phyloP scores from a whole-genome alignment of 2,797 vertebrate species.

The Alcedo atthis region DNA sequence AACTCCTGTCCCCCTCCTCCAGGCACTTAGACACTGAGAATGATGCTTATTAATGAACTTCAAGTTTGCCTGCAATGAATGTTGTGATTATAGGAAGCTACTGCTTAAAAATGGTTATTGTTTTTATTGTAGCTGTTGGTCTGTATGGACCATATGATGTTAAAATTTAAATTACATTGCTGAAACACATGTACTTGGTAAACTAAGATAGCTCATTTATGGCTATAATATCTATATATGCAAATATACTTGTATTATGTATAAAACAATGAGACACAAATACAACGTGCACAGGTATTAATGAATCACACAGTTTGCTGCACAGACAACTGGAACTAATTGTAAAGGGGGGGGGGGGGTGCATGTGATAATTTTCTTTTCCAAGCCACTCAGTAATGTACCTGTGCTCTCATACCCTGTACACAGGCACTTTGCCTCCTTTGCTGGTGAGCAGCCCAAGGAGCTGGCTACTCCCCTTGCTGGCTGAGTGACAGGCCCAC shows the following conservation, averaged over 20 bases:
- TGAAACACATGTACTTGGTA: not conserved
- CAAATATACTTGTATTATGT: not conserved
- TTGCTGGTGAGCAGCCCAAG: not conserved
- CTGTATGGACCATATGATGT: not conserved
- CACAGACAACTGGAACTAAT: not conserved
- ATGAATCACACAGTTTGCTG: not conserved
- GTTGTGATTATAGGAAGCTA: not conserved
- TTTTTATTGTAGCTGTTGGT: not conserved
- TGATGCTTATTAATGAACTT: not conserved
- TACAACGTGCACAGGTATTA: not conserved
- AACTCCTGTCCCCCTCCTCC: not conserved
- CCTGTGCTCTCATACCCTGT: not conserved
- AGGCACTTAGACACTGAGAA: not conserved
- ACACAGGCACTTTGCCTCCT: not conserved
- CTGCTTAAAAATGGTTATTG: not conserved
- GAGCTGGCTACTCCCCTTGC: constrained; percentile 53
- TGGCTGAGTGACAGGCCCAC: not conserved
- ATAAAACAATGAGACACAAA: not conserved
- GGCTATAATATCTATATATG: not conserved
- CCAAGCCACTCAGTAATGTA: not conserved
- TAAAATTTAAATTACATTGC: not conserved
- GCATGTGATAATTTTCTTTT: not conserved
- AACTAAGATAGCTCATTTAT: not conserved
- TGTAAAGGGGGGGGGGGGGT: not conserved
- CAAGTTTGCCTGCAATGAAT: not conserved